These are phyloP conservation scores for Myopa testacea DNA, from an alignment of 2,888 invertebrate species.

Conservation along the genomic window DNA sequence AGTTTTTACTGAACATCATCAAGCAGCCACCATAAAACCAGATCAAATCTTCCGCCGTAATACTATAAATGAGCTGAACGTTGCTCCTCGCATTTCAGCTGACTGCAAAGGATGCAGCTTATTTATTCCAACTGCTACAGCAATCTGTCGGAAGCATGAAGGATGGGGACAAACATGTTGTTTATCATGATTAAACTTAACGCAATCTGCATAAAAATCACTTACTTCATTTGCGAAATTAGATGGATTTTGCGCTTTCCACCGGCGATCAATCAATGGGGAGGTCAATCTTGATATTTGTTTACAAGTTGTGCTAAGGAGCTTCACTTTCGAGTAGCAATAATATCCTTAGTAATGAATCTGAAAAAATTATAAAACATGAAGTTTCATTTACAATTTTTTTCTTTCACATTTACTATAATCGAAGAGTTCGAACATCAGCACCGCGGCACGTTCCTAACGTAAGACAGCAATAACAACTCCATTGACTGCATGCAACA, in stretches of 20 bases:
- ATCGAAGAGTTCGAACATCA: no score
- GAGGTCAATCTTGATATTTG: no score
- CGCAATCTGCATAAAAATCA: conserved; percentile 3
- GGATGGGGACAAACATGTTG: not conserved
- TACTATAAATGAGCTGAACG: not conserved
- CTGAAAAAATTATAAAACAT: not conserved
- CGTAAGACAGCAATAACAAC: no score
- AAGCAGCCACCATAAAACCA: not conserved
- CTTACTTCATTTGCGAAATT: conserved; percentile 11
- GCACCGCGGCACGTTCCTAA: no score
- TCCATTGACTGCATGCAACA: no score
- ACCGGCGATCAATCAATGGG: not conserved
- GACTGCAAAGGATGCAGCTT: not conserved
- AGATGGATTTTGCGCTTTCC: not conserved
- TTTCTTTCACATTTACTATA: not conserved
- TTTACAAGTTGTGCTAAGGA: no score
- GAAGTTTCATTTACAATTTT: not conserved
- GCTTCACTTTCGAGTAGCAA: no score
- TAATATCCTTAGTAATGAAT: no score
- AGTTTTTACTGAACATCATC: not conserved
- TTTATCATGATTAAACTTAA: not conserved
- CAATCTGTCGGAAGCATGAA: not conserved
- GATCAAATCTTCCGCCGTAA: not conserved
- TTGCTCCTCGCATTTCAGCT: not conserved
- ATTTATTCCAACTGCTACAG: not conserved